Percentiles rank a stretch among this genome's conserved stretches.
phyloP scores from a whole-genome alignment of 64 coral and sea anemone species.

The Anthopleura sola region DNA sequence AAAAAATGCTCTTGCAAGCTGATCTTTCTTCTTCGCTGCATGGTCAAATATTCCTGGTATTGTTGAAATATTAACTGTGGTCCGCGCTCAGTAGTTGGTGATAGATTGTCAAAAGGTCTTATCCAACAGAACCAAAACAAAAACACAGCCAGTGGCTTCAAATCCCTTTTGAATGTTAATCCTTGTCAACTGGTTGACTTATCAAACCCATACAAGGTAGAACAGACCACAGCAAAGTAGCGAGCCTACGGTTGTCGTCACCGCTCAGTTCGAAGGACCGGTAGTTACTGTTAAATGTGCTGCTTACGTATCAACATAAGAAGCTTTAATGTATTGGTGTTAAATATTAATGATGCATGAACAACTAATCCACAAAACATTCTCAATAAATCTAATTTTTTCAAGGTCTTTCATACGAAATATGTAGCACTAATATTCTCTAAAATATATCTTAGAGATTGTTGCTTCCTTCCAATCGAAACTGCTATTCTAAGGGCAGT shows the following conservation, averaged over 20 bases:
- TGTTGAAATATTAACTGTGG: not conserved
- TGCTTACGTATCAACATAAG: not conserved
- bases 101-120: not conserved
- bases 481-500: not conserved
- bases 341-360: slow-evolving; percentile 3
- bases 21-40: not conserved
- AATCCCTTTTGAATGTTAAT: not conserved
- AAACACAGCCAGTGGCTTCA: not conserved
- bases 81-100: not conserved
- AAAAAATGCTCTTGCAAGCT: slow-evolving; percentile 13
- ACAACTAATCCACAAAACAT: not conserved
- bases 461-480: not conserved
- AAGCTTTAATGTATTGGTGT: not conserved
- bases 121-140: not conserved
- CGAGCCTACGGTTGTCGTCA: not conserved
- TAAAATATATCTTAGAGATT: not conserved
- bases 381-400: not conserved
- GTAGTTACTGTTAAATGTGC: not conserved
- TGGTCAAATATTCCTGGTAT: not conserved
- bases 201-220: not conserved
- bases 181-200: not conserved
- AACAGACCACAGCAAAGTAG: not conserved
- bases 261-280: not conserved
- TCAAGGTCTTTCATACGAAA: not conserved
- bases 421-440: not conserved